Conservation (phyloP, 35 echinoderm and acorn worm genomes). For the Amphiura filiformis region DNA sequence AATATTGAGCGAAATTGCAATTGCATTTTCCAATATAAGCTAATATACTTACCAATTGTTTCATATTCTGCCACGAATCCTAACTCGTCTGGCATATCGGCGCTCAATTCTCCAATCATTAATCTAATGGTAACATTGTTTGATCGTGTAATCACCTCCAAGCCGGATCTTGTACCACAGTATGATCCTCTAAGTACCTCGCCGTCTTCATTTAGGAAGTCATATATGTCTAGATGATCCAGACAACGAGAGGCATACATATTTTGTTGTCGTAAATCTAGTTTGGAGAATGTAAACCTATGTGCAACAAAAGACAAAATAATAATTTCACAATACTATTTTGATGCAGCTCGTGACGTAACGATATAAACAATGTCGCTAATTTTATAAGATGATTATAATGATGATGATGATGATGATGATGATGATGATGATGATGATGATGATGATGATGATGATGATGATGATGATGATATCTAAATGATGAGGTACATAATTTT, state of each 20-base stretch:
- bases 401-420: background rate
- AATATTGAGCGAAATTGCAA: too few relatives aligned
- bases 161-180: constrained; percentile 35
- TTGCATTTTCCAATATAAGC: too few relatives aligned
- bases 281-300: background rate
- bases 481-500: background rate
- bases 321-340: background rate
- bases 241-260: constrained; percentile 19
- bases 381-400: too few relatives aligned
- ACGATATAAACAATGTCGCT: too few relatives aligned
- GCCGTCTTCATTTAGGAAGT: constrained; percentile 10
- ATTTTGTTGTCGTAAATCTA: background rate
- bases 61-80: constrained; percentile 45
- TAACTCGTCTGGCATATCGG: constrained; percentile 43
- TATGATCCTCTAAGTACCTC: constrained; percentile 26
- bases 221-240: constrained; percentile 21
- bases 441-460: too few relatives aligned
- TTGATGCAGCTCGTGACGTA: too few relatives aligned
- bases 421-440: background rate
- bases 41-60: constrained; percentile 27
- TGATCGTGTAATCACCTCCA: constrained; percentile 40
- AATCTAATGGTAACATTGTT: constrained; percentile 27
- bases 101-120: constrained; percentile 30
- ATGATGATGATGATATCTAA: background rate
- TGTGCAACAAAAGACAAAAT: background rate